Conservation (phyloP, 2,113 vertebrate species). For the Oreochromis tanganicae region DNA sequence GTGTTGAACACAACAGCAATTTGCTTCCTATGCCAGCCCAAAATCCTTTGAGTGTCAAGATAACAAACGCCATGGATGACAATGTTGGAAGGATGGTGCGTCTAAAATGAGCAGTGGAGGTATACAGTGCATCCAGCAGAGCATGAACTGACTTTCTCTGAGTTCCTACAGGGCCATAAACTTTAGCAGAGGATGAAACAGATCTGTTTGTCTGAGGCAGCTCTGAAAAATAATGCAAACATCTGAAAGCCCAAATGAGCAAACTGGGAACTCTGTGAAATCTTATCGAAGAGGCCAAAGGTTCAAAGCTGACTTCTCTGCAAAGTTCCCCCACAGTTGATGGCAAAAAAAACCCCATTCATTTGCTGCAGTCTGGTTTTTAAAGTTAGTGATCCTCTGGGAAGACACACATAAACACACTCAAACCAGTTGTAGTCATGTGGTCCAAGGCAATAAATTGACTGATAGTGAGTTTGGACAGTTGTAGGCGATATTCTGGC, state of each 20-base stretch:
- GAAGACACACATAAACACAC: background rate
- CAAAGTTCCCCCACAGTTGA: constrained; percentile 23
- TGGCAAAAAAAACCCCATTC: background rate
- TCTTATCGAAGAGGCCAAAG: constrained; percentile 14
- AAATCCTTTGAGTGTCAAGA: constrained; percentile 33
- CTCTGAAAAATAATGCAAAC: constrained; percentile 25
- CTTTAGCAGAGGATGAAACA: constrained; percentile 24
- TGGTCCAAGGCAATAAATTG: background rate
- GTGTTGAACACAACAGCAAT: constrained; percentile 9
- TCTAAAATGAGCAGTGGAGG: constrained; percentile 27
- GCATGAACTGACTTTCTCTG: constrained; percentile 3
- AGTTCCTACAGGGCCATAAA: constrained; percentile 34
- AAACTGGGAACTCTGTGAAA: background rate
- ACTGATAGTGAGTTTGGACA: background rate
- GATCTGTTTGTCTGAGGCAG: constrained; percentile 15
- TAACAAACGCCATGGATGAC: constrained; percentile 36
- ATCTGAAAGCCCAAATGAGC: constrained; percentile 17
- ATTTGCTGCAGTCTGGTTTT: background rate
- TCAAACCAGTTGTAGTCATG: background rate
- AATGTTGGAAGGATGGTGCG: background rate
- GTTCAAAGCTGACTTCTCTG: constrained; percentile 39
- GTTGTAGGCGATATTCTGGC: background rate
- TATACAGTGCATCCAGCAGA: background rate
- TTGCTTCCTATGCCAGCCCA: constrained; percentile 1
- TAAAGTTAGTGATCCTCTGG: background rate